A percentile compares a stretch with the other conserved stretches of the same genome.
phyloP scores from a whole-genome alignment of 2,797 vertebrate species.

The Oryzias dopingdopingensis region DNA sequence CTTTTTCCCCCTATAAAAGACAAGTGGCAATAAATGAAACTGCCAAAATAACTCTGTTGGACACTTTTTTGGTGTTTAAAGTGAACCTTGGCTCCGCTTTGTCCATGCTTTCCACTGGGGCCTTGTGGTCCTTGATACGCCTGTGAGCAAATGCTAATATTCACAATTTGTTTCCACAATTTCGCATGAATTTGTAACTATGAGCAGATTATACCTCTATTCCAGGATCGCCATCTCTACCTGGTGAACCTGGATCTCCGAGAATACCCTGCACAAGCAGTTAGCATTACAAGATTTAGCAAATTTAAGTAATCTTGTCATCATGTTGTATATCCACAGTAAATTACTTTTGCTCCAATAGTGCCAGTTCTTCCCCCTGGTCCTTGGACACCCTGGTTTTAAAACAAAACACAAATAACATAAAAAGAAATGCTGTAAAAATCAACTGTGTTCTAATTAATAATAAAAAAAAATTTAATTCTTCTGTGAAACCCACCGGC shows the following conservation, averaged over 20 bases:
- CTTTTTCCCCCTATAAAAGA: constrained; percentile 80
- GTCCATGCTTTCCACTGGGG: constrained; percentile 67
- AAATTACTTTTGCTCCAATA: constrained; percentile 73
- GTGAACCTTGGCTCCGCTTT: constrained; percentile 70
- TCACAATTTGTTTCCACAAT: constrained; percentile 1
- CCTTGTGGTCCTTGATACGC: constrained; percentile 85
- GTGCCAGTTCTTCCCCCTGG: constrained; percentile 66
- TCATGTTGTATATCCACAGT: constrained; percentile 2
- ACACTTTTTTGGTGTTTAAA: constrained; percentile 20
- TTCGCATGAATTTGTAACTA: neutral
- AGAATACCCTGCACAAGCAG: constrained; percentile 73
- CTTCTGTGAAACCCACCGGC: constrained; percentile 69
- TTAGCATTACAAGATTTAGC: constrained; percentile 14
- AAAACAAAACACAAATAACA: constrained; percentile 23
- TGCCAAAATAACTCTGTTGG: constrained; percentile 25
- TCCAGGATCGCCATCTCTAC: constrained; percentile 80
- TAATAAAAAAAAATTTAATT: neutral
- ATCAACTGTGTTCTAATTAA: neutral
- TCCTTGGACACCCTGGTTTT: constrained; percentile 75
- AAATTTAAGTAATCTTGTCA: neutral
- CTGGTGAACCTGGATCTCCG: constrained; percentile 79
- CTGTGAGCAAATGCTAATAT: constrained; percentile 49
- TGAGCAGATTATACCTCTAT: constrained; percentile 72
- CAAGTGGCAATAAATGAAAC: constrained; percentile 30
- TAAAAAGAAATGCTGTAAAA: neutral